Evolutionary conservation across 2,113 vertebrate species (phyloP).

Genomic region (Anhinga anhinga): DNA sequence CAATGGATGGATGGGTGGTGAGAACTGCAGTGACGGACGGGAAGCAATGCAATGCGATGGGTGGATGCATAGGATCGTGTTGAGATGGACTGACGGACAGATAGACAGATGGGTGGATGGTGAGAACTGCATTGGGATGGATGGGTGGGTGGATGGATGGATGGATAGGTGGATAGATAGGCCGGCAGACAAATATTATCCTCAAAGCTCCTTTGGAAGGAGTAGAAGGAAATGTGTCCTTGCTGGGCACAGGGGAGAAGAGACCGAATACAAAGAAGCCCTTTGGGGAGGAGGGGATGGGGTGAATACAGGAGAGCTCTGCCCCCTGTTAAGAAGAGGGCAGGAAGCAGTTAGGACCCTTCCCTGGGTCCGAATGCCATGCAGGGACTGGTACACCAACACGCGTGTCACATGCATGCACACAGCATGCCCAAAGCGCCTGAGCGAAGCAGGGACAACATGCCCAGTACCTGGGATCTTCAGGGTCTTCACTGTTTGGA

Average conservation of each 20-base stretch:
- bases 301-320: not conserved
- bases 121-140: not conserved
- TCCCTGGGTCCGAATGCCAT: not conserved
- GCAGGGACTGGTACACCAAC: not conserved
- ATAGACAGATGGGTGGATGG: not conserved
- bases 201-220: not conserved
- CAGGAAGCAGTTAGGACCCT: not conserved
- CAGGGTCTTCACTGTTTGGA: constrained; percentile 23
- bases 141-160: too few species aligned
- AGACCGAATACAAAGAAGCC: not conserved
- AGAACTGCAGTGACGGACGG: not conserved
- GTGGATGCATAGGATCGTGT: too few species aligned
- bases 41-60: not conserved
- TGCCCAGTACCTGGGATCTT: not conserved
- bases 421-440: not conserved
- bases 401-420: not conserved
- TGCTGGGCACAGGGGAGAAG: not conserved
- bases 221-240: not conserved
- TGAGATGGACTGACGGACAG: too few species aligned
- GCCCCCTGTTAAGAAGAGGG: not conserved
- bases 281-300: not conserved
- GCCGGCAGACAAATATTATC: not conserved
- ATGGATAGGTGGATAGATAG: not conserved
- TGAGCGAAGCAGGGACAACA: not conserved
- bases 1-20: not conserved